Conservation (phyloP, 2,888 invertebrate genomes). For the Drosophila prostipennis region DNA sequence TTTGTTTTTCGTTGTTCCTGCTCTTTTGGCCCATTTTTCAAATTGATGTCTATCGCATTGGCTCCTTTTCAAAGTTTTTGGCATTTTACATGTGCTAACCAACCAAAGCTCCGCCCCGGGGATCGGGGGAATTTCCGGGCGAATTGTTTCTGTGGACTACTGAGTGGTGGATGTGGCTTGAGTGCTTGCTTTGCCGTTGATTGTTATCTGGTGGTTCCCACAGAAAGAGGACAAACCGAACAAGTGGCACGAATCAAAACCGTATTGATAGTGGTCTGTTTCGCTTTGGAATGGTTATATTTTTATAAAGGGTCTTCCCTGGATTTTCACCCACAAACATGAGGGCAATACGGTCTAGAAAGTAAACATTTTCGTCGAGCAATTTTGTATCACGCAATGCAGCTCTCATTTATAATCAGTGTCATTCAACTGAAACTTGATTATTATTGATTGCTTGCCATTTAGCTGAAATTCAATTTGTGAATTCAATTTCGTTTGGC, state of each 20-base stretch:
- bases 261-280: conserved; percentile 39
- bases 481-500: conserved; percentile 6
- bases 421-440: background rate
- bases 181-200: conserved; percentile 33
- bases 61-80: conserved; percentile 72
- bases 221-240: conserved; percentile 39
- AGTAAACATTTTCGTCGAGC: background rate
- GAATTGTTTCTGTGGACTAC: conserved; percentile 26
- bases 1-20: conserved; percentile 22
- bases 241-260: conserved; percentile 40
- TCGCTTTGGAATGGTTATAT: conserved; percentile 16
- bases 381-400: conserved; percentile 14
- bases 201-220: conserved; percentile 35
- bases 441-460: conserved; percentile 21
- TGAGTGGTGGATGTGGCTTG: conserved; percentile 30
- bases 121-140: conserved; percentile 5
- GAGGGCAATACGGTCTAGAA: conserved; percentile 6
- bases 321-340: conserved; percentile 2
- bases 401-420: conserved; percentile 6
- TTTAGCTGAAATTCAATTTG: conserved; percentile 17
- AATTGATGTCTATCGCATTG: conserved; percentile 70
- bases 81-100: conserved; percentile 76
- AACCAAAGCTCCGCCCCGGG: conserved; percentile 30
- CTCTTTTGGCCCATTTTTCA: conserved; percentile 62
- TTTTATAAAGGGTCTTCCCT: conserved; percentile 2